Evolutionary conservation across 2,888 invertebrate genomes (phyloP).

Genomic region (Andrena dorsata): DNA sequence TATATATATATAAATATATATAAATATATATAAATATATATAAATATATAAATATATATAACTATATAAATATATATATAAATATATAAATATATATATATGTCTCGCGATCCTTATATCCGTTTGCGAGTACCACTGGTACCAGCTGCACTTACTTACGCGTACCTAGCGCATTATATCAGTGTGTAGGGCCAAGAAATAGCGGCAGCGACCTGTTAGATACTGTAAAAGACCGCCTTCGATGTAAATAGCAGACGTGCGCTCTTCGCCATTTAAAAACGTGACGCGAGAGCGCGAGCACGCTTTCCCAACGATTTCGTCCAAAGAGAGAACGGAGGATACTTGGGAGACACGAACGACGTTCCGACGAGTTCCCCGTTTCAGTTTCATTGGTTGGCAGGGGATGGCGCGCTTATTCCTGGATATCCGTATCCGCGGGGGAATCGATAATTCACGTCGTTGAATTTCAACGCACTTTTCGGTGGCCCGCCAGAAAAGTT

Average conservation of each 20-base stretch:
- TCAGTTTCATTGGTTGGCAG: background rate
- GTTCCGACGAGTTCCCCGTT: background rate
- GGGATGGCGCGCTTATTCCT: background rate
- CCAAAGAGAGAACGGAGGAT: constrained; percentile 47
- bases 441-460: background rate
- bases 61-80: too few relatives aligned
- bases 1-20: constrained; percentile 7
- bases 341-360: background rate
- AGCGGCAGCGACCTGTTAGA: constrained; percentile 5
- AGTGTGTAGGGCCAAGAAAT: background rate
- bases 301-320: constrained; percentile 10
- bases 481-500: background rate
- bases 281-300: constrained; percentile 6
- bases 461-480: constrained; percentile 4
- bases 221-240: constrained; percentile 12
- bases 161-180: background rate
- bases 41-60: too few relatives aligned
- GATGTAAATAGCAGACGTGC: constrained; percentile 35
- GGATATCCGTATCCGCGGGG: background rate
- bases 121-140: constrained; percentile 41
- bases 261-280: constrained; percentile 20
- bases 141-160: constrained; percentile 18
- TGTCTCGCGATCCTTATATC: constrained; percentile 24
- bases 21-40: too few relatives aligned
- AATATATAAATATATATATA: too few relatives aligned